These are phyloP conservation scores for Irena cyanogastra DNA, from an alignment of 2,113 vertebrate genomes.

Conservation along the genomic window DNA sequence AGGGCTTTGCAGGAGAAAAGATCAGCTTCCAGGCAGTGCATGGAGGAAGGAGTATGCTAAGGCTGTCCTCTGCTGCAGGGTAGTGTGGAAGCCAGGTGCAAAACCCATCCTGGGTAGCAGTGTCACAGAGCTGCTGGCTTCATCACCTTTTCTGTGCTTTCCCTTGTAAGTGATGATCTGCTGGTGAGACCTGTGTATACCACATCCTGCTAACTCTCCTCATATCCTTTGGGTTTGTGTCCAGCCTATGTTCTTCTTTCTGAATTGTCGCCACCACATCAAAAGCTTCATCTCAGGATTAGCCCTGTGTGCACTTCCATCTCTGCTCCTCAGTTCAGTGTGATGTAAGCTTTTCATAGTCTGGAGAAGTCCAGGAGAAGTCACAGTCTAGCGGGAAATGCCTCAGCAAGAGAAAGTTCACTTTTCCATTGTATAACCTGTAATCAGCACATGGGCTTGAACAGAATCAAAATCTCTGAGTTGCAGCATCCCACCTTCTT, in stretches of 20 bases:
- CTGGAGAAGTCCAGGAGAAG: background rate
- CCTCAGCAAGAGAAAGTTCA: background rate
- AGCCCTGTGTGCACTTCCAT: background rate
- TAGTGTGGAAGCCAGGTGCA: background rate
- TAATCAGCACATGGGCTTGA: background rate
- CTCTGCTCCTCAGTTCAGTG: background rate
- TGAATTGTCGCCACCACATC: background rate
- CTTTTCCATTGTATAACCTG: background rate
- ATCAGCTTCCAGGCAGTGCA: background rate
- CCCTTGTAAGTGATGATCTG: background rate
- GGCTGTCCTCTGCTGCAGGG: fast-evolving
- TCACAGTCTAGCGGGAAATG: background rate
- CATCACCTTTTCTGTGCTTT: background rate
- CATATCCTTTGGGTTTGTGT: background rate
- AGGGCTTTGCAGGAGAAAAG: background rate
- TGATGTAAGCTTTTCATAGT: background rate
- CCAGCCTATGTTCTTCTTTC: background rate
- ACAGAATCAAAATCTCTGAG: background rate
- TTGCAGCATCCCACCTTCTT: background rate
- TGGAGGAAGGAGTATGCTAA: background rate
- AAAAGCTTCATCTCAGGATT: background rate
- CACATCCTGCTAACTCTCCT: background rate
- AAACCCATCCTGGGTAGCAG: background rate
- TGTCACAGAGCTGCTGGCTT: background rate
- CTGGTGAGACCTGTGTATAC: background rate